phyloP scores from a whole-genome alignment of 2,797 vertebrate genomes.

The Dermochelys coriacea region DNA sequence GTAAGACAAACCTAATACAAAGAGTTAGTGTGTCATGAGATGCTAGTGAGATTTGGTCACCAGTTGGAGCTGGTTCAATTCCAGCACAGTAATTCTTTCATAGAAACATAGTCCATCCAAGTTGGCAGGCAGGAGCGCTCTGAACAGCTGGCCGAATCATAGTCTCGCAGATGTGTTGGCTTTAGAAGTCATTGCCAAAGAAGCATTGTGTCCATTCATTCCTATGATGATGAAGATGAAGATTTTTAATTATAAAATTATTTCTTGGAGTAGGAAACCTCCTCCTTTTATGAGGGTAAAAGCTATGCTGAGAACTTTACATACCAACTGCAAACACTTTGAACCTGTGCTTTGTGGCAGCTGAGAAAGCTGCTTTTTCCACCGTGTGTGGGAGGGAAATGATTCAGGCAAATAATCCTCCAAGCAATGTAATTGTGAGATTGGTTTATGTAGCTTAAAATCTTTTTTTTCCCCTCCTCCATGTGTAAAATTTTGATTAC shows the following conservation, averaged over 20 bases:
- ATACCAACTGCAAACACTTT: neutral
- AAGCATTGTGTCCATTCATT: conserved; percentile 2
- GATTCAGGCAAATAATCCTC: conserved; percentile 55
- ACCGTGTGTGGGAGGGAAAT: conserved; percentile 32
- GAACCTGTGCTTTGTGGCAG: conserved; percentile 37
- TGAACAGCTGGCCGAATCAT: neutral
- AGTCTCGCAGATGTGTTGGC: neutral
- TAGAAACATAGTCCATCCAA: neutral
- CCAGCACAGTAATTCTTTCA: conserved; percentile 14
- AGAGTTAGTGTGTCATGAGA: neutral
- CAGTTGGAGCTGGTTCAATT: neutral
- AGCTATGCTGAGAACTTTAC: neutral
- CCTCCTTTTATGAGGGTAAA: conserved; percentile 14
- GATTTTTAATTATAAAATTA: conserved; percentile 16
- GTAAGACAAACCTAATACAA: neutral
- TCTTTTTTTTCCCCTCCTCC: conserved; percentile 43
- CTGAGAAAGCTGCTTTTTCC: conserved; percentile 24
- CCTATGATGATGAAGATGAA: neutral
- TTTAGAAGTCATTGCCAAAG: neutral
- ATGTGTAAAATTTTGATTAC: conserved; percentile 49
- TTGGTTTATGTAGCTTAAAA: conserved; percentile 40
- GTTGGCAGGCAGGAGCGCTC: neutral
- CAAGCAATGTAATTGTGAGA: conserved; percentile 43
- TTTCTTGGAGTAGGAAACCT: conserved; percentile 1
- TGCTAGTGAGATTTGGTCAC: neutral